Conservation (phyloP, 1,140 invertebrate genomes). For the Vollenhovia emeryi region DNA sequence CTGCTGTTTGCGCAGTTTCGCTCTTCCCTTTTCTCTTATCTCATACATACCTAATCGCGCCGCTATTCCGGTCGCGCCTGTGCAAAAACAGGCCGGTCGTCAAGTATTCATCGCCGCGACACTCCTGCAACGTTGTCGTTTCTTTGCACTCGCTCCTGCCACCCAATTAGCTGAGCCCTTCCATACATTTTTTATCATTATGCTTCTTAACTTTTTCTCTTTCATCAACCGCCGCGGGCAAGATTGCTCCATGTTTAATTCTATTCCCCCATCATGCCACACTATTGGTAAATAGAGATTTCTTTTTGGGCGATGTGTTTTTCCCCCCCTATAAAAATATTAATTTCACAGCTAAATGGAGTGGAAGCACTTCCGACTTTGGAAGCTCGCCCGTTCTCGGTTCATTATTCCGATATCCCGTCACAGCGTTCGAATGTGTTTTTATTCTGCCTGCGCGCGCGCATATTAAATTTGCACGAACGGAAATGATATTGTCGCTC, state of each 20-base stretch:
- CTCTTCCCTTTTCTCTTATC: constrained; percentile 21
- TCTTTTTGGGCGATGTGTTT: background rate
- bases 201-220: background rate
- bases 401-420: constrained; percentile 36
- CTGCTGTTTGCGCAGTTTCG: constrained; percentile 14
- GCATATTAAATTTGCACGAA: constrained; percentile 43
- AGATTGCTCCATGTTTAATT: background rate
- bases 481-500: constrained; percentile 51
- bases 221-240: background rate
- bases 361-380: constrained; percentile 23
- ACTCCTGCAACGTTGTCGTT: background rate
- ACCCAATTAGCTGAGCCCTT: background rate
- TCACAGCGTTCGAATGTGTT: constrained; percentile 15
- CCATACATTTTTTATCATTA: constrained; percentile 10
- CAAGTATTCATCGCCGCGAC: constrained; percentile 33
- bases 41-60: constrained; percentile 33
- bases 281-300: background rate
- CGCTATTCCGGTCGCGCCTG: constrained; percentile 8
- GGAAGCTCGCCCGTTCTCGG: constrained; percentile 10
- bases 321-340: constrained; percentile 14
- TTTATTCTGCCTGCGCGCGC: constrained; percentile 30
- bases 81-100: constrained; percentile 11
- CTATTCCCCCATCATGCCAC: background rate
- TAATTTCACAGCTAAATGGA: constrained; percentile 29
- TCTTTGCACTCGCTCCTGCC: background rate